Conservation (phyloP, 1,140 invertebrate genomes). For the Aphis gossypii region DNA sequence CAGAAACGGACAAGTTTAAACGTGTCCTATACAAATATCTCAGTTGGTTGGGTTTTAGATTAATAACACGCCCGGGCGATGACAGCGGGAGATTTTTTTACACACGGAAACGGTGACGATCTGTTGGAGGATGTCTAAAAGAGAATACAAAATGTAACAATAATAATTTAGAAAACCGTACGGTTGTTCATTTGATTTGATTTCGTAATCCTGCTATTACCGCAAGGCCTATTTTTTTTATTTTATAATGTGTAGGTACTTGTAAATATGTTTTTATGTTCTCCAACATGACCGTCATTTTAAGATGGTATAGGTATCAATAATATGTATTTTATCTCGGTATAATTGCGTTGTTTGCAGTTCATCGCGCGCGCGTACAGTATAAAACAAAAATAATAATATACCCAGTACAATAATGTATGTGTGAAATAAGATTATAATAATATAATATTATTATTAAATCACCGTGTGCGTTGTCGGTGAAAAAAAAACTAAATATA, state of each 20-base stretch:
- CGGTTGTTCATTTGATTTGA: not conserved
- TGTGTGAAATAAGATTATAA: not conserved
- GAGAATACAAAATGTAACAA: not conserved
- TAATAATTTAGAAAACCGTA: not conserved
- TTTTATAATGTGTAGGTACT: not conserved
- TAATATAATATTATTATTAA: conserved; percentile 17
- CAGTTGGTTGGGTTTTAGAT: not conserved
- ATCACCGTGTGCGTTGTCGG: not conserved
- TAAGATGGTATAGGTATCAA: not conserved
- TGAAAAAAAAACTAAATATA: not conserved
- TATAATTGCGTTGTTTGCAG: not conserved
- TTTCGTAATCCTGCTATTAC: not conserved
- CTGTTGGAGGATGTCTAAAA: not conserved
- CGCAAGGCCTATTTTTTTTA: not conserved
- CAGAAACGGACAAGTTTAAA: not conserved
- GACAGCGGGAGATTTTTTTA: not conserved
- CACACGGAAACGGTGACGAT: not conserved
- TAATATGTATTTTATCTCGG: not conserved
- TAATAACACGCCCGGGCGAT: too few relatives aligned
- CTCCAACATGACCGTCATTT: too few relatives aligned
- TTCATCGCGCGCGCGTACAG: not conserved
- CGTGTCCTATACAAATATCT: not conserved
- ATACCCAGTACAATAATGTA: not conserved
- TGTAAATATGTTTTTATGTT: not conserved
- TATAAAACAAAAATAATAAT: not conserved